Evolutionary conservation across 2,888 invertebrate species (phyloP).

Genomic region (Apodemia mormo): DNA sequence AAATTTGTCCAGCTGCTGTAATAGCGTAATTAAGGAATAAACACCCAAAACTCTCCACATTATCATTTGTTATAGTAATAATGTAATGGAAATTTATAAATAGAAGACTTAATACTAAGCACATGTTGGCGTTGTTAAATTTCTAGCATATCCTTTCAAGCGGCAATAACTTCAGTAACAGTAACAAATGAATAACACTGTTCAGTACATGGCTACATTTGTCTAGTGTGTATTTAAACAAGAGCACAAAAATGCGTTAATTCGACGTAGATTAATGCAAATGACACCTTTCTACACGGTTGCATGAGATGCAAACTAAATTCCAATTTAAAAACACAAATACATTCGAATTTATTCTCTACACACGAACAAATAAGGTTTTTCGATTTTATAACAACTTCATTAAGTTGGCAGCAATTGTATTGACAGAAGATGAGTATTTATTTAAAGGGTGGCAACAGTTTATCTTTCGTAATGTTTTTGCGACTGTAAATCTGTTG

Average conservation of each 20-base stretch:
- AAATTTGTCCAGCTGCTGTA: too few relatives aligned
- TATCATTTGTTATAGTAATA: too few relatives aligned
- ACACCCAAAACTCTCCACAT: too few relatives aligned
- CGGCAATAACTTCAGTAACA: not conserved
- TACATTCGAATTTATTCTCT: slow-evolving; percentile 26
- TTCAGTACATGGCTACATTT: slow-evolving; percentile 14
- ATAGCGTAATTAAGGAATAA: too few relatives aligned
- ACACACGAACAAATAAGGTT: not conserved
- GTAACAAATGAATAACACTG: slow-evolving; percentile 16
- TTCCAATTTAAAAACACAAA: slow-evolving; percentile 20
- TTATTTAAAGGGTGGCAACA: slow-evolving; percentile 65
- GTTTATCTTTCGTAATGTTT: slow-evolving; percentile 48
- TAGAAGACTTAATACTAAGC: not conserved
- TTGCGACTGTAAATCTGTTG: slow-evolving; percentile 20
- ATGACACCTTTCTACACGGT: slow-evolving; percentile 63
- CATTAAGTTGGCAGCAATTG: slow-evolving; percentile 44
- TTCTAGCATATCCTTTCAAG: not conserved
- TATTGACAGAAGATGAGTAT: slow-evolving; percentile 69
- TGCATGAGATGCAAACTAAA: slow-evolving; percentile 36
- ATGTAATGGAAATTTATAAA: not conserved
- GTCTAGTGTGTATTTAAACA: slow-evolving; percentile 21
- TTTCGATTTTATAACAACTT: slow-evolving; percentile 25
- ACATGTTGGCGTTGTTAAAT: not conserved
- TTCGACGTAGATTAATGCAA: slow-evolving; percentile 73
- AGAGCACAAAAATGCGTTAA: slow-evolving; percentile 61